A percentile compares a stretch with the other conserved stretches of the same genome.
Evolutionary conservation across 1,140 invertebrate genomes (phyloP).

Genomic region (Calliphora vicina): DNA sequence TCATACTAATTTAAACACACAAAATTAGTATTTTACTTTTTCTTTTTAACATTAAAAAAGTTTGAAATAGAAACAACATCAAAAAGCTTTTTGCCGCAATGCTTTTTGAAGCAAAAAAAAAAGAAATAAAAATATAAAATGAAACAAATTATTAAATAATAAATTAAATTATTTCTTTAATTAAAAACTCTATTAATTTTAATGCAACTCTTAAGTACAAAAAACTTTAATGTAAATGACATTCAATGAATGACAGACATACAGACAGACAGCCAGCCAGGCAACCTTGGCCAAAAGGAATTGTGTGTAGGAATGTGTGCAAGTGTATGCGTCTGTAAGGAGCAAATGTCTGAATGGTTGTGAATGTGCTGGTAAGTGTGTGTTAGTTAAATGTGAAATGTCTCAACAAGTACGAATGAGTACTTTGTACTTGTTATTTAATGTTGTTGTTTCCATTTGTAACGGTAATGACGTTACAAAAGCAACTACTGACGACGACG

Average conservation of each 20-base stretch:
- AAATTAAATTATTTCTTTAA: background rate
- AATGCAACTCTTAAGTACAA: background rate
- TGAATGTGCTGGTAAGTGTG: background rate
- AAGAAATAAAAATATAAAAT: too few species aligned
- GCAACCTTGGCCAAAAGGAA: background rate
- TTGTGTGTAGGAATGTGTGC: background rate
- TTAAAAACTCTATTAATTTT: constrained; percentile 14
- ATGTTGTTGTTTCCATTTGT: background rate
- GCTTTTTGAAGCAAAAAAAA: background rate
- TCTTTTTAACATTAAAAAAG: background rate
- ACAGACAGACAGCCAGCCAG: background rate
- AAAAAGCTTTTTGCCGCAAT: constrained; percentile 8
- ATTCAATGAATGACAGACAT: background rate
- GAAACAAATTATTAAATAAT: background rate
- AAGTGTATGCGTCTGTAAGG: background rate
- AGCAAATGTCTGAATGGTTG: background rate
- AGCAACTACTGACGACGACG: constrained; percentile 3
- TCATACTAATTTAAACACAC: too few species aligned
- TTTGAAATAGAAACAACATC: background rate
- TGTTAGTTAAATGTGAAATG: background rate
- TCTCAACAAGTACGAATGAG: background rate
- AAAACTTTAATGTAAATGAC: constrained; percentile 9
- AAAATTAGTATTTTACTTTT: too few species aligned
- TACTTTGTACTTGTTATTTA: background rate
- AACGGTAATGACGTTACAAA: constrained; percentile 9